Evolutionary conservation across 1,140 invertebrate genomes (phyloP).

Genomic region (Lordiphosa mommai): DNA sequence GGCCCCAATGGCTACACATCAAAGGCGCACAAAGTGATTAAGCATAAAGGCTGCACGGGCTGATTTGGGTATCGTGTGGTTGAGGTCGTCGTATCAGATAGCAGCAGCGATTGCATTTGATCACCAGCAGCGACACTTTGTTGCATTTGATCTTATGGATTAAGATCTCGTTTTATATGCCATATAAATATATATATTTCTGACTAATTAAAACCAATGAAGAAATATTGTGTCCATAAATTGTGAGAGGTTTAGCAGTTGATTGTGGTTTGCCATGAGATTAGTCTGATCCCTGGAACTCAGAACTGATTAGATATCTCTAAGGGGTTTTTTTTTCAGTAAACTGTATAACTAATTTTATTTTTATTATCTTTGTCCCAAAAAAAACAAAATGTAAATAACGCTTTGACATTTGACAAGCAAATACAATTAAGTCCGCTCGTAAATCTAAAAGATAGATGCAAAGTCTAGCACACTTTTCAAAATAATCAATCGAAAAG

Average conservation of each 20-base stretch:
- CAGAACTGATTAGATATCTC: conserved; percentile 7
- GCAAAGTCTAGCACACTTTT: conserved; percentile 31
- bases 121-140: conserved; percentile 30
- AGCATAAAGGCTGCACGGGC: conserved; percentile 52
- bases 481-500: conserved; percentile 63
- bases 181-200: conserved; percentile 38
- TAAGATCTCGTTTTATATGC: conserved; percentile 51
- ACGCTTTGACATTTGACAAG: conserved; percentile 58
- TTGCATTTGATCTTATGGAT: conserved; percentile 36
- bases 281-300: conserved; percentile 7
- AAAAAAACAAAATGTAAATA: conserved; percentile 12
- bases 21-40: conserved; percentile 58
- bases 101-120: conserved; percentile 4
- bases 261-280: conserved; percentile 5
- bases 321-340: background rate
- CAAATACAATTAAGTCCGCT: conserved; percentile 69
- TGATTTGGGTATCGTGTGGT: conserved; percentile 54
- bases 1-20: conserved; percentile 44
- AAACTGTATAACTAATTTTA: background rate
- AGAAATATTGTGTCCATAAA: conserved; percentile 64
- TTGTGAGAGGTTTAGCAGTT: conserved; percentile 17
- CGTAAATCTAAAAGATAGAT: conserved; percentile 49
- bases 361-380: background rate
- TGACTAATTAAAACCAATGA: conserved; percentile 66
- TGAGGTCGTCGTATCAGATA: background rate